These are phyloP conservation scores for Lamprologus ornatipinnis DNA, from an alignment of 2,113 vertebrate species.

Conservation along the genomic window DNA sequence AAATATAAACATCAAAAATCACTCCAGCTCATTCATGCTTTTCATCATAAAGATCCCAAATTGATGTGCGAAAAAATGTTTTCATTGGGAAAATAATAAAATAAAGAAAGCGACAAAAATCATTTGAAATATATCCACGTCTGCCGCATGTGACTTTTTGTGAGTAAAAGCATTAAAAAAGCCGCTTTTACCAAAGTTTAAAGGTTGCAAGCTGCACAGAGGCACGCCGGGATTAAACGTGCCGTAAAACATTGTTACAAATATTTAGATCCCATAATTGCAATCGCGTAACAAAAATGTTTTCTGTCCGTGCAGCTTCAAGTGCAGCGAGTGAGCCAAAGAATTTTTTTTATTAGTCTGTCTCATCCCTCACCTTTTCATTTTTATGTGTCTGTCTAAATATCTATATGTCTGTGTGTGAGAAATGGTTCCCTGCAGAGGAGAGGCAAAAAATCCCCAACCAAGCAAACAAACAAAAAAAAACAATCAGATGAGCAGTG, in stretches of 20 bases:
- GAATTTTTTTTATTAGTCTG: background rate
- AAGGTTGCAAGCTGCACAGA: background rate
- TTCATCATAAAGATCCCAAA: background rate
- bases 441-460: background rate
- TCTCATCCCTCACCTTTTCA: background rate
- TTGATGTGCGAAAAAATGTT: background rate
- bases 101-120: background rate
- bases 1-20: background rate
- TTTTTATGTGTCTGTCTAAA: background rate
- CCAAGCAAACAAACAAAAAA: rapidly evolving
- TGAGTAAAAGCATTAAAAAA: background rate
- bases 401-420: background rate
- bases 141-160: rapidly evolving
- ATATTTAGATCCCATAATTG: background rate
- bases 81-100: background rate
- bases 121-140: background rate
- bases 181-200: background rate
- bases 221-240: background rate
- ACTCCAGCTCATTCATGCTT: background rate
- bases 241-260: background rate
- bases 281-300: background rate
- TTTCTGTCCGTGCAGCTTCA: background rate
- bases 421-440: background rate
- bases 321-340: background rate
- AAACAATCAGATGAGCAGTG: background rate